These are phyloP conservation scores for Avahi laniger DNA, from an alignment of 2,797 vertebrate species.

Conservation along the genomic window DNA sequence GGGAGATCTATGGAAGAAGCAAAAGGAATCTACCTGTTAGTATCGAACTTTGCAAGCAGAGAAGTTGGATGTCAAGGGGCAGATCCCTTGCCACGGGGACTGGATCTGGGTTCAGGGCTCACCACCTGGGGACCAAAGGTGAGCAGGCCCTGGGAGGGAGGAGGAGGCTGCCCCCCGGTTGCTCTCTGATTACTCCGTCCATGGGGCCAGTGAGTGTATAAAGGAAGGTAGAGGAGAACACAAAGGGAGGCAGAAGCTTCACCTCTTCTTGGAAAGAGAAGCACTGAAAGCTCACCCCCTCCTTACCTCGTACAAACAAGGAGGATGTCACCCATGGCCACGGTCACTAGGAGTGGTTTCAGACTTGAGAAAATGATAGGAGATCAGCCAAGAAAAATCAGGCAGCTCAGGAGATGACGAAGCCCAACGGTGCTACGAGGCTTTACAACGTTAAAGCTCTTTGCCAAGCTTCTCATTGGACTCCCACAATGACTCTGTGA, in stretches of 20 bases:
- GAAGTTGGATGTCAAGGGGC: background rate
- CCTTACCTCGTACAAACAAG: background rate
- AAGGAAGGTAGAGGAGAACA: background rate
- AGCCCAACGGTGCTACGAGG: accelerated
- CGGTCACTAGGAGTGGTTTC: background rate
- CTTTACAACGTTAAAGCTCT: background rate
- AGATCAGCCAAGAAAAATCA: background rate
- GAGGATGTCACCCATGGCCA: background rate
- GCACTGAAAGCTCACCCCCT: background rate
- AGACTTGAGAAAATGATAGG: background rate
- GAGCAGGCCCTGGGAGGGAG: background rate
- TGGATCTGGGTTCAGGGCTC: background rate
- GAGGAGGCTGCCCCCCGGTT: background rate
- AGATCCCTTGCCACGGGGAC: background rate
- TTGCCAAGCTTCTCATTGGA: background rate
- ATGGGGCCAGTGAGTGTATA: background rate
- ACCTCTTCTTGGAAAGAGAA: background rate
- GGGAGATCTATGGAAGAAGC: background rate
- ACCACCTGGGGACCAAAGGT: background rate
- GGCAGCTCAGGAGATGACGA: background rate
- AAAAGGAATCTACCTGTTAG: background rate
- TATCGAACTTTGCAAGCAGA: background rate
- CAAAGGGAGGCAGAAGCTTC: background rate
- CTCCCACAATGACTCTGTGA: background rate
- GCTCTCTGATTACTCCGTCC: background rate